Percentiles rank a stretch among this genome's conserved stretches.
These are phyloP conservation scores for Ceuthmochares aereus DNA, from an alignment of 2,113 vertebrate genomes.

Conservation along the genomic window DNA sequence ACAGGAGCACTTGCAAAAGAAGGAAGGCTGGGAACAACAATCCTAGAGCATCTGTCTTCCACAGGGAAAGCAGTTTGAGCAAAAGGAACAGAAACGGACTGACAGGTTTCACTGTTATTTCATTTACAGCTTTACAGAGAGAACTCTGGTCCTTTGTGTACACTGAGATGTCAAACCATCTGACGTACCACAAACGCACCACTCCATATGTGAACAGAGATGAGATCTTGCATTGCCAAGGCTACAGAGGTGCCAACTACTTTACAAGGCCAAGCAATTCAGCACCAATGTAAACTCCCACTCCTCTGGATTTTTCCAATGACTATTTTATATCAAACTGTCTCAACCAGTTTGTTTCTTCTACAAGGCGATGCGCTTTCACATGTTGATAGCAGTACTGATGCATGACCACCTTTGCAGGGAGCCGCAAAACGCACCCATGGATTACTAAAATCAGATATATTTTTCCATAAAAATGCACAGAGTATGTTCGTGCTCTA, in stretches of 20 bases:
- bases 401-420: rapidly evolving
- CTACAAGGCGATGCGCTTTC: background rate
- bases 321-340: background rate
- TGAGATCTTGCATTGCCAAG: too few species aligned
- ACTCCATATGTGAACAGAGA: too few species aligned
- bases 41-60: background rate
- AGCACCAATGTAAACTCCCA: rapidly evolving
- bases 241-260: background rate
- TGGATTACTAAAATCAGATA: background rate
- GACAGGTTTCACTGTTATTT: background rate
- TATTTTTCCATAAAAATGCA: background rate
- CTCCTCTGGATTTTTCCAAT: background rate
- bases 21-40: background rate
- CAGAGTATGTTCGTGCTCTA: background rate
- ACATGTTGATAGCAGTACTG: background rate
- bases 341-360: background rate
- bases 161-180: background rate
- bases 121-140: background rate
- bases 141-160: background rate
- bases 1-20: too few species aligned
- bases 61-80: background rate
- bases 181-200: background rate
- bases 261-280: background rate
- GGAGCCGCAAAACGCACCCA: background rate
- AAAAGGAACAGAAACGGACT: background rate